Percentiles rank a stretch among this genome's conserved stretches.
Evolutionary conservation across 1,140 invertebrate species (phyloP).

Genomic region (Drosophila tani): DNA sequence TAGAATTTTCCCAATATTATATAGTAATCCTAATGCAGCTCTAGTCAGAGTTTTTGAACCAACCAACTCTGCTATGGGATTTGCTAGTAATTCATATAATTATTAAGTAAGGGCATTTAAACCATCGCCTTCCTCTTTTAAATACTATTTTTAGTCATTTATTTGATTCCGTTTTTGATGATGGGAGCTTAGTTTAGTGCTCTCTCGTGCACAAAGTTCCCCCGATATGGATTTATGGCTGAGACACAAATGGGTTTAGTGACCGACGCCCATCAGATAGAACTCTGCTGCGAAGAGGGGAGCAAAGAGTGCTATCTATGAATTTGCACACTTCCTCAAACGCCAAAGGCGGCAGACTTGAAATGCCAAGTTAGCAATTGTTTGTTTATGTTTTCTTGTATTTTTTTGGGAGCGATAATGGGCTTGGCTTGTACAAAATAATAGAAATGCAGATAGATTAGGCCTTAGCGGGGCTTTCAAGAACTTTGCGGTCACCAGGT

Average conservation of each 20-base stretch:
- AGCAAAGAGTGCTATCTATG: slow-evolving; percentile 14
- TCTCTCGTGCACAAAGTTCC: slow-evolving; percentile 32
- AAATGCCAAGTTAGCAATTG: slow-evolving; percentile 63
- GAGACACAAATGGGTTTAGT: slow-evolving; percentile 63
- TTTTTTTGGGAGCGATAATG: slow-evolving; percentile 51
- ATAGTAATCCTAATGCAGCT: too few species aligned
- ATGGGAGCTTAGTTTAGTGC: slow-evolving; percentile 23
- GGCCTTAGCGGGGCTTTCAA: slow-evolving; percentile 43
- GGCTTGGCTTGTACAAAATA: slow-evolving; percentile 38
- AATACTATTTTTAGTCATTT: background rate
- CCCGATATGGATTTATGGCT: slow-evolving; percentile 62
- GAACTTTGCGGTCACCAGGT: slow-evolving; percentile 47
- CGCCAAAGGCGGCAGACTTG: slow-evolving; percentile 61
- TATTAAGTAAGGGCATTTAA: background rate
- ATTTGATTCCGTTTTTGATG: slow-evolving; percentile 15
- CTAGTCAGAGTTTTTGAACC: too few species aligned
- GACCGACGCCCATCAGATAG: slow-evolving; percentile 53
- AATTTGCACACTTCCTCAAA: slow-evolving; percentile 68
- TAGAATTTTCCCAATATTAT: too few species aligned
- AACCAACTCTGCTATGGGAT: too few species aligned
- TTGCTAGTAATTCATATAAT: too few species aligned
- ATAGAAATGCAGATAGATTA: slow-evolving; percentile 44
- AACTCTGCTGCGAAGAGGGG: slow-evolving; percentile 5
- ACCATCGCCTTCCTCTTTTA: background rate
- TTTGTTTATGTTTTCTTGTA: slow-evolving; percentile 20